A percentile compares a stretch with the other conserved stretches of the same genome.
These are phyloP conservation scores for Thumatha senex DNA, from an alignment of 2,888 invertebrate species.

Conservation along the genomic window DNA sequence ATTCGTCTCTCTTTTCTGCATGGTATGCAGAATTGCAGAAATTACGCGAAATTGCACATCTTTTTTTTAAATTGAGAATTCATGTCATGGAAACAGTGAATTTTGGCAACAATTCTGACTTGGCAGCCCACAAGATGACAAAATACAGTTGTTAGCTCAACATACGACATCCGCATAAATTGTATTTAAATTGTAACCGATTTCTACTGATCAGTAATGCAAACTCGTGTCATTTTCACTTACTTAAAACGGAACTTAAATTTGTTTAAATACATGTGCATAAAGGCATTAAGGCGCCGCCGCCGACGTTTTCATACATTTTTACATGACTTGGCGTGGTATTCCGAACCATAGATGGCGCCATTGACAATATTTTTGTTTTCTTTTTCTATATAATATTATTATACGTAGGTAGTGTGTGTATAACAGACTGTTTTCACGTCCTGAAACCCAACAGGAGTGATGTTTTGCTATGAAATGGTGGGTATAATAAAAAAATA, in stretches of 20 bases:
- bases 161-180: constrained; percentile 56
- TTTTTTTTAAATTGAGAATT: not conserved
- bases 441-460: no score
- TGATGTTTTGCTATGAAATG: no score
- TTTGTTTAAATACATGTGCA: constrained; percentile 18
- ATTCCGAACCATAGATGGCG: no score
- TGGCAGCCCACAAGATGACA: constrained; percentile 46
- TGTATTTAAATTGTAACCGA: constrained; percentile 67
- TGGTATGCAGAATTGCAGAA: no score
- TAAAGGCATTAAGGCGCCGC: not conserved
- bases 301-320: constrained; percentile 26
- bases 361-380: no score
- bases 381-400: no score
- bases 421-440: no score
- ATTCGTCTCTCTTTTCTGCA: no score
- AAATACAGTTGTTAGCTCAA: constrained; percentile 47
- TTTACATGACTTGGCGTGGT: constrained; percentile 10
- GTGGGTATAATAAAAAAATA: no score
- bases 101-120: constrained; percentile 34
- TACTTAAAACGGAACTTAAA: constrained; percentile 46
- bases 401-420: no score
- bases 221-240: constrained; percentile 64
- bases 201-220: constrained; percentile 78
- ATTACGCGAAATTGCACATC: no score
- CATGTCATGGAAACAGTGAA: constrained; percentile 14